phyloP scores from a whole-genome alignment of 2,797 vertebrate species.

The Craterocephalus amniculus region DNA sequence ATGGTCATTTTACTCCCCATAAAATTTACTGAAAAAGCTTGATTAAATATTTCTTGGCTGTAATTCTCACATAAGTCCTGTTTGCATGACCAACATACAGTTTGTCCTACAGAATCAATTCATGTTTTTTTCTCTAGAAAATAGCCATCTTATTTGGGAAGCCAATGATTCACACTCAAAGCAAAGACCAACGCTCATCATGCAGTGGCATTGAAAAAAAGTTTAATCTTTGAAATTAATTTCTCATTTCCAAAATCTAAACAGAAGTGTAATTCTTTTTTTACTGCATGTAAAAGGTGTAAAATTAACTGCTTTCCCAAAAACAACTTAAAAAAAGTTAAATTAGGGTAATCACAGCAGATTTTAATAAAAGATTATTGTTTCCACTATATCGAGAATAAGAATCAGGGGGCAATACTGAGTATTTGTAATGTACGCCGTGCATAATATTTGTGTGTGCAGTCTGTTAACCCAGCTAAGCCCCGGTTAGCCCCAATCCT shows the following conservation, averaged over 20 bases:
- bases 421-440: not conserved
- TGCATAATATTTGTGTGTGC: constrained; percentile 12
- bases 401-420: not conserved
- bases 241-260: not conserved
- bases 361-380: too few species aligned
- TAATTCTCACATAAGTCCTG: not conserved
- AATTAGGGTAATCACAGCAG: too few species aligned
- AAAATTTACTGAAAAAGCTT: not conserved
- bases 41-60: not conserved
- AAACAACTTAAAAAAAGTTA: too few species aligned
- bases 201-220: not conserved
- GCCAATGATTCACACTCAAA: not conserved
- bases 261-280: too few species aligned
- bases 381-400: too few species aligned
- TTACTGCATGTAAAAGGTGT: not conserved
- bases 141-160: not conserved
- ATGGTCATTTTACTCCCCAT: not conserved
- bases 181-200: not conserved
- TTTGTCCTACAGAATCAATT: not conserved
- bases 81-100: not conserved
- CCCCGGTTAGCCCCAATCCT: constrained; percentile 20
- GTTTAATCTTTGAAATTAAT: not conserved
- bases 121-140: not conserved
- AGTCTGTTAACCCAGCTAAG: constrained; percentile 22
- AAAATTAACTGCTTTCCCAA: not conserved